Percentiles rank a stretch among this genome's conserved stretches.
phyloP scores from a whole-genome alignment of 1,140 invertebrate species.

The Sweltsa coloradensis region DNA sequence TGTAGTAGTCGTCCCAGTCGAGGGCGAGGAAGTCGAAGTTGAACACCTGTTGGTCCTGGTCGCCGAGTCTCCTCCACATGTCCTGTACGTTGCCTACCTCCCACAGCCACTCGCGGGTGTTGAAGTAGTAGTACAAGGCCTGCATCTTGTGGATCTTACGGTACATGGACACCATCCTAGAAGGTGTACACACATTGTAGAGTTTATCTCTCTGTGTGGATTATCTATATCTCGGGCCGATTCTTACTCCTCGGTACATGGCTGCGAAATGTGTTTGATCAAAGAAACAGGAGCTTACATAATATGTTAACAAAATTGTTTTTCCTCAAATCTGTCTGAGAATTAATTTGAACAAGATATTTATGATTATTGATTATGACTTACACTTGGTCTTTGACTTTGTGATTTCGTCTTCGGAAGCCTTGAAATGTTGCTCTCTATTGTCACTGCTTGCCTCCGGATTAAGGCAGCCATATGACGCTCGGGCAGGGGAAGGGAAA shows the following conservation, averaged over 20 bases:
- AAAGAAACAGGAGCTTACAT: too few species aligned
- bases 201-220: slow-evolving; percentile 2
- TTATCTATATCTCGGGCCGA: slow-evolving; percentile 6
- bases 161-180: slow-evolving; percentile 38
- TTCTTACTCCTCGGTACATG: slow-evolving; percentile 6
- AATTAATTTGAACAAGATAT: too few species aligned
- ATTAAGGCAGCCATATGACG: too few species aligned
- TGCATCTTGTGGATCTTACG: slow-evolving; percentile 41
- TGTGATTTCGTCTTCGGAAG: too few species aligned
- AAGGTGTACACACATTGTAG: background rate
- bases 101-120: slow-evolving; percentile 43
- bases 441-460: too few species aligned
- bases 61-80: slow-evolving; percentile 32
- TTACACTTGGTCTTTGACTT: too few species aligned
- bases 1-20: slow-evolving; percentile 33
- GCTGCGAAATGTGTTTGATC: too few species aligned
- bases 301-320: too few species aligned
- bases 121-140: slow-evolving; percentile 42
- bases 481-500: too few species aligned
- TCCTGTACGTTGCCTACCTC: slow-evolving; percentile 35
- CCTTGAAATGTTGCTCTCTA: too few species aligned
- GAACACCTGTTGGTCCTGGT: slow-evolving; percentile 34
- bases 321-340: too few species aligned
- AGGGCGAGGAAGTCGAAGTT: slow-evolving; percentile 30
- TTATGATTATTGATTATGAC: too few species aligned